phyloP scores from a whole-genome alignment of 2,113 vertebrate genomes.

The Chaetorhynchus papuensis region DNA sequence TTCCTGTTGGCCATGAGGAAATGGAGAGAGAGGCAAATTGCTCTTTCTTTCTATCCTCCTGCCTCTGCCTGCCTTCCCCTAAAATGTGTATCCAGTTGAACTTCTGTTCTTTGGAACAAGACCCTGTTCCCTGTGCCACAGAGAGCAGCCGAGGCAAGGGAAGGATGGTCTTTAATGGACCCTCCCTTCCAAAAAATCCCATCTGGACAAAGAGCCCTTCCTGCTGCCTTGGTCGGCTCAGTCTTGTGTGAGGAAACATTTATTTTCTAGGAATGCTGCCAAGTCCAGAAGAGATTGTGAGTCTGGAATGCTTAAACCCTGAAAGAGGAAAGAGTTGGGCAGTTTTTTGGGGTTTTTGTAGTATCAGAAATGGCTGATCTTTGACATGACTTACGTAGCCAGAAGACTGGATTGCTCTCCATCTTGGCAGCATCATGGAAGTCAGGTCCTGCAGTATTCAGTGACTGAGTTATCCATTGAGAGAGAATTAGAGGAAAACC shows the following conservation, averaged over 20 bases:
- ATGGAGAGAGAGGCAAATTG: not conserved
- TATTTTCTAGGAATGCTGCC: not conserved
- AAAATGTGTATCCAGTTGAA: rapidly evolving
- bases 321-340: not conserved
- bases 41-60: not conserved
- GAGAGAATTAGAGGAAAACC: not conserved
- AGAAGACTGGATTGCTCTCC: not conserved
- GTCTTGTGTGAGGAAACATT: rapidly evolving
- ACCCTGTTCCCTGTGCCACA: not conserved
- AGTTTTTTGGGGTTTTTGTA: not conserved
- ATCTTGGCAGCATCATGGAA: not conserved
- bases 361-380: not conserved
- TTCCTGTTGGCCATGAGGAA: not conserved
- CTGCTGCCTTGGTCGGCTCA: not conserved
- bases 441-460: rapidly evolving
- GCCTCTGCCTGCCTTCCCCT: not conserved
- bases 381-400: not conserved
- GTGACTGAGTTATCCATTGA: not conserved
- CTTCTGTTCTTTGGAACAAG: not conserved
- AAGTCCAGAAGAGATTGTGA: not conserved
- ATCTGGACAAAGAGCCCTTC: not conserved
- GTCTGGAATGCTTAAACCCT: not conserved
- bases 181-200: not conserved
- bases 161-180: not conserved
- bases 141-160: not conserved